Percentiles rank a stretch among this genome's conserved stretches.
phyloP scores from a whole-genome alignment of 2,113 vertebrate species.

The Nothocercus julius region DNA sequence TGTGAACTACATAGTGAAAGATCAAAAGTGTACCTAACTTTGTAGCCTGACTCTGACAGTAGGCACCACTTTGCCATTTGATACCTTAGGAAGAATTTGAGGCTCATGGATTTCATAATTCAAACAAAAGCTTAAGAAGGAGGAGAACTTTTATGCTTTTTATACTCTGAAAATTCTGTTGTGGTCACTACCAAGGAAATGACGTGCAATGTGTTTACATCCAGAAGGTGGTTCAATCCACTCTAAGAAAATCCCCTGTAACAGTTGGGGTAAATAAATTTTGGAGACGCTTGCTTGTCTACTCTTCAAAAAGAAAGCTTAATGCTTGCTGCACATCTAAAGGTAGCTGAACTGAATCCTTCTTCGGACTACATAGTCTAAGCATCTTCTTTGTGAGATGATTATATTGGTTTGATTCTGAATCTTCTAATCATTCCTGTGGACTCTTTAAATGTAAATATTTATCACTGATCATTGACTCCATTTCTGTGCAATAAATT shows the following conservation, averaged over 20 bases:
- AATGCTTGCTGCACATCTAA: neutral
- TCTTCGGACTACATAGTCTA: neutral
- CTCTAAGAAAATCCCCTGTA: neutral
- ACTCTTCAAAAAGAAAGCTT: neutral
- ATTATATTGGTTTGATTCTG: neutral
- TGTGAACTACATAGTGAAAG: neutral
- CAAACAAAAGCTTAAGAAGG: neutral
- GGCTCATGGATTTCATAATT: neutral
- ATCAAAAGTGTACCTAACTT: neutral
- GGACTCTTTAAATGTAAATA: neutral
- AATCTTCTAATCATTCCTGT: neutral
- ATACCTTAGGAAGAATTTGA: neutral
- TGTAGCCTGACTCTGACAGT: neutral
- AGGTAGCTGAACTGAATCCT: neutral
- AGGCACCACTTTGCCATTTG: neutral
- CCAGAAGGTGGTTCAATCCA: neutral
- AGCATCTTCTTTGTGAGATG: neutral
- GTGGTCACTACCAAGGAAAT: neutral
- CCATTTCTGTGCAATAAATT: neutral
- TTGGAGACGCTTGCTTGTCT: neutral
- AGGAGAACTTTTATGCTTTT: neutral
- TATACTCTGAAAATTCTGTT: neutral
- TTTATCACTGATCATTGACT: neutral
- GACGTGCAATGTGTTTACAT: rapidly evolving
- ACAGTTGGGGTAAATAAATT: neutral